Evolutionary conservation across 2,797 vertebrate genomes (phyloP), one percentile per base, ranked within the genome.

Genomic region (Lophius americanus): DNA sequence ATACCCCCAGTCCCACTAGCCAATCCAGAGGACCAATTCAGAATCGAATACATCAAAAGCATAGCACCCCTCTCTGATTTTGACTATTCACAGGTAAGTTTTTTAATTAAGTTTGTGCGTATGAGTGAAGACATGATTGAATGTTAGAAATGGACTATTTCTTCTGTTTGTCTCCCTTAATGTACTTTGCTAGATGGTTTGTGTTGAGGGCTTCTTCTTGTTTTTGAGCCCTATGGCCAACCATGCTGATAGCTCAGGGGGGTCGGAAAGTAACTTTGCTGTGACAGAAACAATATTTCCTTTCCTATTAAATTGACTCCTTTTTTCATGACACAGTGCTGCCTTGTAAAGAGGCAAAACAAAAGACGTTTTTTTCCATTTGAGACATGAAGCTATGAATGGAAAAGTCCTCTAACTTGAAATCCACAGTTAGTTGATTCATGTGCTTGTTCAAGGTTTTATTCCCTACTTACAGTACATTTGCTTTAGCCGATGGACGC

Each of bases 1-100:
- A 99, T 97, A 93, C 98, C 98, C 83, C 98, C 98, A 67, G 97
- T 99, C 89, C 95, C 96, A 41, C 89, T 99, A 90, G 96, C 96
- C 91, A 98, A 98, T 88, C 96, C 96, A 74, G 97, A 97, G 90
- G 96, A 99, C 92, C 97, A 98, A 58, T 98, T 99, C 92, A 95
- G 98, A 93, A 95, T 97, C 81, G 97, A 99, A 89, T 99, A 98
- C 91, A 98, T 99, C 95, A 98, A 98, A 94, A 99, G 96, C 93
- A 98, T 99, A 94, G 96, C 96, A 70, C 96, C 95, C 55, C 96
- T 99, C 86, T 98, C 97, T 14, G 98, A 99, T 92, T 98, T 99
- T 73, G 97, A 99, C 85, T 98, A 98, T 85, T 95, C 98, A 74
- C 94, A 98, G 97, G 98, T 99, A 96, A 94, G 95, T 3, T 60